Conservation (phyloP, 2,797 vertebrate genomes). For the Tenualosa thibaudeaui region DNA sequence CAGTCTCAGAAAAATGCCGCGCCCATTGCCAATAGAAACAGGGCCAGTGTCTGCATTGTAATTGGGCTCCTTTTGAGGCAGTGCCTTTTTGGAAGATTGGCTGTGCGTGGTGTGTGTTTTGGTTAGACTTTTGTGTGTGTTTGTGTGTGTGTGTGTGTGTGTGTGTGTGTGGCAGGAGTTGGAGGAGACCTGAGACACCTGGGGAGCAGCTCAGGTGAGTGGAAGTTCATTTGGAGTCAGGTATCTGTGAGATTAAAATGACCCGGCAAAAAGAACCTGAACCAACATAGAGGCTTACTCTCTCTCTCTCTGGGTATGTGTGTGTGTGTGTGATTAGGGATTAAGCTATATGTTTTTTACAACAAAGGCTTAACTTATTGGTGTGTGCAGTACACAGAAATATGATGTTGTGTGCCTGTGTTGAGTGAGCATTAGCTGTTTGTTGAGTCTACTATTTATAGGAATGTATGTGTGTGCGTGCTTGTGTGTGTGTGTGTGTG, state of each 20-base stretch:
- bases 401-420: too few species aligned
- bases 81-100: background rate
- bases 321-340: background rate
- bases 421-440: too few species aligned
- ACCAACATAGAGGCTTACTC: background rate
- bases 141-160: conserved; percentile 8
- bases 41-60: background rate
- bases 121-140: background rate
- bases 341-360: too few species aligned
- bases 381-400: too few species aligned
- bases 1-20: background rate
- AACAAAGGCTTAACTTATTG: too few species aligned
- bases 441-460: too few species aligned
- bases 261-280: background rate
- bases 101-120: background rate
- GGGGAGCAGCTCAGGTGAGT: background rate
- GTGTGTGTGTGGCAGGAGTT: conserved; percentile 1
- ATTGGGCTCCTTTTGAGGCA: background rate
- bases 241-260: background rate
- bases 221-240: background rate
- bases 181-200: background rate
- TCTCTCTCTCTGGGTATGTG: background rate
- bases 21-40: background rate
- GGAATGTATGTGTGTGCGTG: too few species aligned
- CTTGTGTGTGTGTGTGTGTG: background rate